Evolutionary conservation across 30 jellyfish, hydroid and myxozoan species (phyloP).

Genomic region (Turritopsis dohrnii): DNA sequence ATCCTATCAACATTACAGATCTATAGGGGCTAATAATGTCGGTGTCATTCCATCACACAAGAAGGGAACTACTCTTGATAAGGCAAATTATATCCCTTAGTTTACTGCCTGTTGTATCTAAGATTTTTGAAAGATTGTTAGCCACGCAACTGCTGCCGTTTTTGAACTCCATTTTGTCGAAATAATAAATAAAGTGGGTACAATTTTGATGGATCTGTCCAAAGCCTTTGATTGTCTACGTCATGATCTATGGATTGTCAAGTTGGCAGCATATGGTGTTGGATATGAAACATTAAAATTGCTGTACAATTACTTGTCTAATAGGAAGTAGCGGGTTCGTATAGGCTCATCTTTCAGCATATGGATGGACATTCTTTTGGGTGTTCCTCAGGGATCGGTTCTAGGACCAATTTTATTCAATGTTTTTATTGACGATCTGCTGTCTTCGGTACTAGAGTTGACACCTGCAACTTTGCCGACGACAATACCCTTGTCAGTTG

Average conservation of each 20-base stretch:
- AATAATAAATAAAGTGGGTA: not conserved
- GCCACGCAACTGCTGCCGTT: not conserved
- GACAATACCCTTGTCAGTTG: not conserved
- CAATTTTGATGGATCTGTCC: not conserved
- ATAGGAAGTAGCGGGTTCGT: constrained; percentile 21
- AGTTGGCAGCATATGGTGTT: constrained; percentile 37
- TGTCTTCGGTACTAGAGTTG: not conserved
- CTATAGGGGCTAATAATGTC: too few species aligned
- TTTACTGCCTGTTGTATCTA: too few species aligned
- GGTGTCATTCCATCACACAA: not conserved
- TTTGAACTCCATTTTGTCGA: not conserved
- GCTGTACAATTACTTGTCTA: constrained; percentile 16
- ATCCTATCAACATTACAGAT: too few species aligned
- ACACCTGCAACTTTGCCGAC: not conserved
- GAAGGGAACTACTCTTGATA: not conserved
- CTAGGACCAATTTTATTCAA: constrained; percentile 33
- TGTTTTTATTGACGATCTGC: not conserved
- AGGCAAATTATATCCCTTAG: not conserved
- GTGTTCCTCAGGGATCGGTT: constrained; percentile 38
- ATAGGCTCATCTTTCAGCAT: constrained; percentile 13
- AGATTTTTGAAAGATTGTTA: not conserved
- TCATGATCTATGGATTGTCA: constrained; percentile 31
- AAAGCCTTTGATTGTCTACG: constrained; percentile 34
- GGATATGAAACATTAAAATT: constrained; percentile 19
- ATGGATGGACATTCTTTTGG: constrained; percentile 21